phyloP scores from a whole-genome alignment of 2,888 invertebrate genomes.

The Calephelis perditalis region DNA sequence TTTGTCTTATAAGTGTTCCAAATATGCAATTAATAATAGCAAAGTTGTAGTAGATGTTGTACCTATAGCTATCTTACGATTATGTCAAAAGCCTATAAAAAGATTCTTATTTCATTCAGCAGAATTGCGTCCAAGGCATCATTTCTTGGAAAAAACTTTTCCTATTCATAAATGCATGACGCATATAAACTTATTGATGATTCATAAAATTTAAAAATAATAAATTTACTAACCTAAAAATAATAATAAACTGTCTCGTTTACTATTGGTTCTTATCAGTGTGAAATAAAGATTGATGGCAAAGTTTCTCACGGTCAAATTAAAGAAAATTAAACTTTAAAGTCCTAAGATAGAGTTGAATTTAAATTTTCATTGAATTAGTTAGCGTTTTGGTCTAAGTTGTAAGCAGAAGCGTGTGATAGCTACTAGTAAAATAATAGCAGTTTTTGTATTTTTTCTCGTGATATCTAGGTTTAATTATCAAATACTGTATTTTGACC shows the following conservation, averaged over 20 bases:
- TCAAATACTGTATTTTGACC: no score
- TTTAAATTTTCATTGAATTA: constrained; percentile 14
- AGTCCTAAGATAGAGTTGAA: constrained; percentile 16
- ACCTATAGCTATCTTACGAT: no score
- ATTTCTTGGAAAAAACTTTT: no score
- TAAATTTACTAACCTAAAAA: constrained; percentile 21
- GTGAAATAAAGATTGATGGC: constrained; percentile 39
- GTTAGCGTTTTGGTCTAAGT: constrained; percentile 21
- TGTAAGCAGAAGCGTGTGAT: constrained; percentile 21
- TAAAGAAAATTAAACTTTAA: constrained; percentile 31
- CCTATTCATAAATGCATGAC: no score
- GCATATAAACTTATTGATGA: background rate
- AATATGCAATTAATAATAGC: no score
- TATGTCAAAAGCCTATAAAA: no score
- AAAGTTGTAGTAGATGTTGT: no score
- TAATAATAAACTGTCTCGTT: constrained; percentile 36
- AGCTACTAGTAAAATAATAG: background rate
- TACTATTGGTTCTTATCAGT: constrained; percentile 44
- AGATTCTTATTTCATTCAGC: no score
- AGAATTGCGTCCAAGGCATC: no score
- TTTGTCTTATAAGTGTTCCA: no score
- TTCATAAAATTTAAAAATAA: background rate
- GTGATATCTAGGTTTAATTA: no score
- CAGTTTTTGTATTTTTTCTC: no score
- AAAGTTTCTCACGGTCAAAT: constrained; percentile 49